Conservation (phyloP, 2,888 invertebrate genomes). For the Drosophila percnosoma region DNA sequence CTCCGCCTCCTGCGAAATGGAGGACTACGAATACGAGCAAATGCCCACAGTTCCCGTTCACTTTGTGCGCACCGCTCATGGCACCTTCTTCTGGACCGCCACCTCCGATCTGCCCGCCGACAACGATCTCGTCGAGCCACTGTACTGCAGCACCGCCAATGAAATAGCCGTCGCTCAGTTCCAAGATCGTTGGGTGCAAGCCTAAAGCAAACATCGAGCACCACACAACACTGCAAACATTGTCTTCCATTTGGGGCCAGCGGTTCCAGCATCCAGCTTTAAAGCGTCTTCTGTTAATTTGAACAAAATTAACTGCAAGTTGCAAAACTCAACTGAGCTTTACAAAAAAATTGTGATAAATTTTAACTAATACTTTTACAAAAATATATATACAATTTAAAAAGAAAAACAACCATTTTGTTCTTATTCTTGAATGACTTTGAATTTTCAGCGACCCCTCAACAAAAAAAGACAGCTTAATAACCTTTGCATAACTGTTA, state of each 20-base stretch:
- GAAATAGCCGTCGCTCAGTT: slow-evolving; percentile 80
- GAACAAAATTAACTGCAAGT: slow-evolving; percentile 67
- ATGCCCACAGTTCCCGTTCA: slow-evolving; percentile 87
- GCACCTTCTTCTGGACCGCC: slow-evolving; percentile 94
- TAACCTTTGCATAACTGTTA: slow-evolving; percentile 39
- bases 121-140: slow-evolving; percentile 82
- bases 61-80: slow-evolving; percentile 91
- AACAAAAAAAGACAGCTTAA: slow-evolving; percentile 16
- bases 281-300: slow-evolving; percentile 74
- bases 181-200: slow-evolving; percentile 89
- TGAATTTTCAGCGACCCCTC: slow-evolving; percentile 37
- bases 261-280: slow-evolving; percentile 61
- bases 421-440: slow-evolving; percentile 42
- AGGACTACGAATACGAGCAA: slow-evolving; percentile 81
- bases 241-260: slow-evolving; percentile 67
- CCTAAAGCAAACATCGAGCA: slow-evolving; percentile 84
- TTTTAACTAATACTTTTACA: slow-evolving; percentile 62
- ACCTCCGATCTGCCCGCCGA: slow-evolving; percentile 85
- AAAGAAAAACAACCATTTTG: slow-evolving; percentile 31
- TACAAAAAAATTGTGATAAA: slow-evolving; percentile 77
- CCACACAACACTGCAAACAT: slow-evolving; percentile 39
- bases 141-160: slow-evolving; percentile 82
- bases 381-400: slow-evolving; percentile 54
- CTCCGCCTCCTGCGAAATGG: slow-evolving; percentile 76
- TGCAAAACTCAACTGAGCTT: slow-evolving; percentile 66